Conservation (phyloP, 2,888 invertebrate genomes). For the Ormyrus labotus region DNA sequence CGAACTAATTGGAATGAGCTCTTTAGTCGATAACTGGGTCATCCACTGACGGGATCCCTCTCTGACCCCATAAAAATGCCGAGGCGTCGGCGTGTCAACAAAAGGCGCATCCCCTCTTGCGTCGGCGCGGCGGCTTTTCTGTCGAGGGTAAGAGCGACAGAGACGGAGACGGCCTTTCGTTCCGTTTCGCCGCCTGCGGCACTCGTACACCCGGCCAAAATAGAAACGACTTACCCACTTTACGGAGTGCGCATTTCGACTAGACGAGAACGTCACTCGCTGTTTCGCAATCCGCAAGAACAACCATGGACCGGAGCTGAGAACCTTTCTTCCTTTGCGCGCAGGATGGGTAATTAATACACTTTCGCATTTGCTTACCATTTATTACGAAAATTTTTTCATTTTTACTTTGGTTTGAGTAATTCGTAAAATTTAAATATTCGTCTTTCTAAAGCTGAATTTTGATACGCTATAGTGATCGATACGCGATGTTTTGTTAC, state of each 20-base stretch:
- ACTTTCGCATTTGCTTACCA: neutral
- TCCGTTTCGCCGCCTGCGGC: conserved; percentile 40
- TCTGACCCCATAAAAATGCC: conserved; percentile 7
- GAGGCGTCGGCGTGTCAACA: conserved; percentile 20
- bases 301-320: neutral
- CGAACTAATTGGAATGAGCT: no score
- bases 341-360: neutral
- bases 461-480: no score
- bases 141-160: neutral
- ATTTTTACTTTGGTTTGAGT: no score
- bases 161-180: conserved; percentile 29
- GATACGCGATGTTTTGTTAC: no score
- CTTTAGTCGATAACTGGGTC: no score
- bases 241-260: conserved; percentile 39
- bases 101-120: neutral
- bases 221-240: conserved; percentile 54
- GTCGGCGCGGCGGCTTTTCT: neutral
- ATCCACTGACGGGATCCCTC: neutral
- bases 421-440: no score
- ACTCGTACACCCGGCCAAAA: conserved; percentile 39
- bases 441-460: no score
- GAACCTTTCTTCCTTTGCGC: neutral
- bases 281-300: neutral
- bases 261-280: conserved; percentile 33
- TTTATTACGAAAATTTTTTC: neutral